phyloP scores from a whole-genome alignment of 2,888 invertebrate species.

The Neoaliturus tenellus region DNA sequence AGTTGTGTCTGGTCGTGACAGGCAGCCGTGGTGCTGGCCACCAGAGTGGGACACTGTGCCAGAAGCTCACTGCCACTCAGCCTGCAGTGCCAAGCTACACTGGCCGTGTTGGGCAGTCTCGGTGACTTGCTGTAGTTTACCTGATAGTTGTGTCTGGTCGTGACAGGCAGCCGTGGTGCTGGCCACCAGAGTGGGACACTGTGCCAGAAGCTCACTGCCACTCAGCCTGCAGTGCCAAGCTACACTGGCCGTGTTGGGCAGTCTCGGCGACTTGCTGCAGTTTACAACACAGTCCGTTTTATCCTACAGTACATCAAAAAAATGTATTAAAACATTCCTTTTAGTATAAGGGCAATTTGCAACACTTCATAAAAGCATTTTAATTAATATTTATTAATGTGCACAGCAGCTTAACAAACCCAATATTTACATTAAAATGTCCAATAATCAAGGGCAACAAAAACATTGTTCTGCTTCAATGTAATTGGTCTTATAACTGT shows the following conservation, averaged over 20 bases:
- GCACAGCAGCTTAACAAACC: too few relatives aligned
- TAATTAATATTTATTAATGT: too few relatives aligned
- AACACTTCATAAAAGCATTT: too few relatives aligned
- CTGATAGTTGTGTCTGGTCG: conserved; percentile 61
- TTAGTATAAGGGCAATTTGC: too few relatives aligned
- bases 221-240: conserved; percentile 51
- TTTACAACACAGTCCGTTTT: conserved; percentile 67
- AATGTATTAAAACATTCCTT: too few relatives aligned
- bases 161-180: conserved; percentile 77
- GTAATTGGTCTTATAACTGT: too few relatives aligned
- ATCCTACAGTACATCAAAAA: neutral
- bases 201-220: conserved; percentile 69
- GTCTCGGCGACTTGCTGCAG: conserved; percentile 65
- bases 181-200: conserved; percentile 72
- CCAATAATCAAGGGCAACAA: too few relatives aligned
- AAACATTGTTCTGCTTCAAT: too few relatives aligned
- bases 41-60: conserved; percentile 70
- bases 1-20: conserved; percentile 70
- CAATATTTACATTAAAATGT: too few relatives aligned
- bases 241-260: conserved; percentile 62
- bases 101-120: conserved; percentile 62
- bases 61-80: conserved; percentile 68
- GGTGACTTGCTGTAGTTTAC: conserved; percentile 69
- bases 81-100: conserved; percentile 57
- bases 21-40: conserved; percentile 76